Conservation (phyloP, 2,113 vertebrate genomes). For the Parotia lawesii region DNA sequence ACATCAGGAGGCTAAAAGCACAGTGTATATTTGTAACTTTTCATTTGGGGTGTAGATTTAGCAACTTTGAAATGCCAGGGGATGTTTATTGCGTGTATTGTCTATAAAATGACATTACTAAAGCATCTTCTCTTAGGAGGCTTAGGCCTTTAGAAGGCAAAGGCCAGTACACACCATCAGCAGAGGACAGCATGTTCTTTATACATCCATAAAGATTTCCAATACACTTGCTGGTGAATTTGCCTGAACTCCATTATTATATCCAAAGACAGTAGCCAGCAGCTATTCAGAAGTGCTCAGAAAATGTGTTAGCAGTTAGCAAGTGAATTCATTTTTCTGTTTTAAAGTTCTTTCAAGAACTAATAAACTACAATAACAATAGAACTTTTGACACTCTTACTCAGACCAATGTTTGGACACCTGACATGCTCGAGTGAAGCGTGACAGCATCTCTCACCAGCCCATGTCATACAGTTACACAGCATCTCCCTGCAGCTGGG, state of each 20-base stretch:
- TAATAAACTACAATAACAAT: neutral
- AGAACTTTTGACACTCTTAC: neutral
- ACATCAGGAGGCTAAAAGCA: neutral
- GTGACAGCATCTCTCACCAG: neutral
- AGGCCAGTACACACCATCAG: neutral
- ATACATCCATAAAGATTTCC: neutral
- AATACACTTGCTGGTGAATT: neutral
- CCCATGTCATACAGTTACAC: neutral
- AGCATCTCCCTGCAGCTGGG: neutral
- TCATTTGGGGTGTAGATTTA: neutral
- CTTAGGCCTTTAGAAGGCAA: neutral
- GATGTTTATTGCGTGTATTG: neutral
- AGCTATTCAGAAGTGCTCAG: neutral
- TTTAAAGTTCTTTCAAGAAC: slow-evolving; percentile 16
- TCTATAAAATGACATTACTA: neutral
- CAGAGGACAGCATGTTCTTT: neutral
- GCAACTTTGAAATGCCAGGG: neutral
- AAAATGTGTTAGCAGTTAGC: neutral
- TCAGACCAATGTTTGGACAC: slow-evolving; percentile 21
- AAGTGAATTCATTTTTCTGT: neutral
- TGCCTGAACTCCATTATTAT: neutral
- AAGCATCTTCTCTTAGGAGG: neutral
- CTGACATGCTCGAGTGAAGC: neutral
- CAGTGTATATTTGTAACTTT: neutral
- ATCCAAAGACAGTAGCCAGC: neutral